Percentiles rank a stretch among this genome's conserved stretches.
These are phyloP conservation scores for Tursiops truncatus DNA, from an alignment of 2,113 vertebrate species.

Conservation along the genomic window DNA sequence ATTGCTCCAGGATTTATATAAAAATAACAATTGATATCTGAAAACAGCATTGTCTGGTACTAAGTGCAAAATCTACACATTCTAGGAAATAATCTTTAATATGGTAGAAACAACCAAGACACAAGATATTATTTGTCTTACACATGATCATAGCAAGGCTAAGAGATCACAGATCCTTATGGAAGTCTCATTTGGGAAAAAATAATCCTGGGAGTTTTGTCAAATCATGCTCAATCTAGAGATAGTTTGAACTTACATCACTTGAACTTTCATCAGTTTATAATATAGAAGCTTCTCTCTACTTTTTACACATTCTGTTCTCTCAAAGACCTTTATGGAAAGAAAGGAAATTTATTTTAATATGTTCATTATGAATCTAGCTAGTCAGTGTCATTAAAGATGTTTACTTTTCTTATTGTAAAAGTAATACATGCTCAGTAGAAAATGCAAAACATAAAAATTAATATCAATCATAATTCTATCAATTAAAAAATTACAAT, in stretches of 20 bases:
- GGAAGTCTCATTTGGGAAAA: neutral
- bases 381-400: neutral
- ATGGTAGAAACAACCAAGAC: neutral
- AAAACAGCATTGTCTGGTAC: neutral
- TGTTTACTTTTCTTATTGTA: neutral
- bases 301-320: neutral
- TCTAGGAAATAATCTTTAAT: neutral
- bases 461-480: neutral
- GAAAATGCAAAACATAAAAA: neutral
- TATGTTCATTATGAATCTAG: neutral
- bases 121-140: neutral
- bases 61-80: slow-evolving; percentile 9
- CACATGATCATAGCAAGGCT: neutral
- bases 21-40: slow-evolving; percentile 46
- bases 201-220: neutral
- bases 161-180: neutral
- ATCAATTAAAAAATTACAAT: neutral
- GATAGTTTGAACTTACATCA: neutral
- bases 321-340: neutral
- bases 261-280: neutral
- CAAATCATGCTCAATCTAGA: neutral
- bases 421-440: neutral
- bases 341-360: neutral
- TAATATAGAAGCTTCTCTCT: neutral
- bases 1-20: neutral